Evolutionary conservation across 2,113 vertebrate species (phyloP).

Genomic region (Dryoscopus gambensis): DNA sequence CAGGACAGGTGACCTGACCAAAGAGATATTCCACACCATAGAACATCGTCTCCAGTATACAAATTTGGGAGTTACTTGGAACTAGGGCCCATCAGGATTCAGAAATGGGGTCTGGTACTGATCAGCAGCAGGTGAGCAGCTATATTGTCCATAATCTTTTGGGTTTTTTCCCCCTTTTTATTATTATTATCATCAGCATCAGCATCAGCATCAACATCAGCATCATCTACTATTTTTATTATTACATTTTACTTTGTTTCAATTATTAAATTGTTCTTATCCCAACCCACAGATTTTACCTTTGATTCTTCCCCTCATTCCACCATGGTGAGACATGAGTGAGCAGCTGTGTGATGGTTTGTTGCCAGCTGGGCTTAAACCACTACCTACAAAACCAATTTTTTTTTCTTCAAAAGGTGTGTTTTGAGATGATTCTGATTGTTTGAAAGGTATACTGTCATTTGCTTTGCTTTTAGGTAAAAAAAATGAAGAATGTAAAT

Average conservation of each 20-base stretch:
- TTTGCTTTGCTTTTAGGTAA: background rate
- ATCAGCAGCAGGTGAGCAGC: background rate
- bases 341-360: background rate
- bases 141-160: no score
- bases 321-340: background rate
- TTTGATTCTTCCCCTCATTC: background rate
- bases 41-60: background rate
- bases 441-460: background rate
- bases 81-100: accelerated
- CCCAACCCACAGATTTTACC: background rate
- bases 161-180: background rate
- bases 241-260: background rate
- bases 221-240: background rate
- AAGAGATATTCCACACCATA: background rate
- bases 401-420: background rate
- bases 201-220: no score
- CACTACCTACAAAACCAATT: background rate
- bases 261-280: background rate
- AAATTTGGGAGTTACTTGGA: background rate
- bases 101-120: background rate
- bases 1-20: background rate
- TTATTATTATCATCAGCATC: background rate
- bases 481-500: background rate
- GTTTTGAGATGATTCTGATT: background rate
- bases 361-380: background rate